Base-by-base conservation (phyloP, 1,140 invertebrate species). In the Listronotus bonariensis region DNA sequence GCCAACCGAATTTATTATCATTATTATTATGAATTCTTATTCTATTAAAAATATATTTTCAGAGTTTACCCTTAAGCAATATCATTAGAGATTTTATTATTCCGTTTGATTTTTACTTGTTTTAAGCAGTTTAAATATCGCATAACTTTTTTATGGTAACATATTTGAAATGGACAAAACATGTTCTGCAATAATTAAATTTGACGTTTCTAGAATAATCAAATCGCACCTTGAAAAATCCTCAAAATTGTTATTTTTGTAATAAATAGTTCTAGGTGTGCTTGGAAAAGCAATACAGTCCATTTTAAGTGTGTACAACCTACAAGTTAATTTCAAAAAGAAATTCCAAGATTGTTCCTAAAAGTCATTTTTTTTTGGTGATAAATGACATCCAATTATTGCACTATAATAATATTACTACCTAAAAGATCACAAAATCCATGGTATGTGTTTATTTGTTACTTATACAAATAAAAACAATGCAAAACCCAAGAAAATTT, bases 51-150 rank as follows among this genome's bases (percentile, higher is more conserved):
- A 71, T 72, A 59, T 65, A 69, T 72, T 68, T 69, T 73, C 69
- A 73, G 69, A 74, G 71, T 74, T 74, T 73, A 74, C 66, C 66
- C 63, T 65, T 60, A 67, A 71, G 68, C 71, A 71, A 72, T 74
- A 72, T 72, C 68, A 72, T 67, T 68, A 73, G 65, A 71, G 60
- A 60, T 63, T 67, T 62, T 71, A 69, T 69, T 52, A 53, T 68
- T 68, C 61, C 54, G 54, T 68, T 66, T 68, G 26, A 48, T 40
- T 41, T 60, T 53, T 10, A 52, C 42, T 58, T 57, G 51, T 40
- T 51, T 55, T 54, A 55, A 6, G 11, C 31, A 52, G 56, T 52
- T 43, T 67, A 43, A 36, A 17, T 10, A 12, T n/a, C 11, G 34
- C 34, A 36, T 1, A 36, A 36, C 8, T 1, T 12, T 36, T 12